Evolutionary conservation across 2,797 vertebrate genomes (phyloP), one percentile per base, ranked within the genome.

Genomic region (Muscicapa comitata): DNA sequence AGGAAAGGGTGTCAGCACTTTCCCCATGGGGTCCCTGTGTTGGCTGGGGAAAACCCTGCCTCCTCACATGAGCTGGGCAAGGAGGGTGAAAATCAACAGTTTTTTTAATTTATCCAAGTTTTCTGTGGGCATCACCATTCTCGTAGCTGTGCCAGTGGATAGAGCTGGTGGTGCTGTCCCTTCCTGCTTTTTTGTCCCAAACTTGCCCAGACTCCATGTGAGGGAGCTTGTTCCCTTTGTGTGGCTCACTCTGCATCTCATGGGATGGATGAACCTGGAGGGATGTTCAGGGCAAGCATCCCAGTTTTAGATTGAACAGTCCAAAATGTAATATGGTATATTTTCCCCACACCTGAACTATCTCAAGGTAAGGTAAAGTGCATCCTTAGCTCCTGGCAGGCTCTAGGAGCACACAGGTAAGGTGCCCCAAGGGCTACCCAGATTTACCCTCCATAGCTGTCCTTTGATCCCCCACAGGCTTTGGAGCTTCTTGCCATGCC

Each of bases 1-100:
- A 10, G 35, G 45, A 37, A 38, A 82, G 21, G 61, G 31, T 0
- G 0, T n/a, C 0, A 0, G 38, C 0, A 0, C 29, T 62, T 92
- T 59, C 19, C 42, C 28, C 0, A 0, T 7, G 35, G 61, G n/a
- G 59, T 48, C 17, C 20, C 13, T 3, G 0, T 5, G 3, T 20
- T 62, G 25, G 4, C 67, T 11, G 12, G 38, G 33, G 23, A 62
- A 57, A 87, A 42, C 19, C 40, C 57, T 77, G 10, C 58, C 23
- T 65, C 23, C 17, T 28, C 6, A 3, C 1, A 3, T 8, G 12
- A 1, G 1, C 59, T 70, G 51, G 51, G 17, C 4, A 35, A 82
- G 24, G 11, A 7, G 17, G 4, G 4, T 66, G 38, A 28, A 85
- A 89, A 68, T 33, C 26, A 43, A 10, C 2, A 2, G 8, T 5